Evolutionary conservation across 2,797 vertebrate genomes (phyloP).

Genomic region (Distichodus sexfasciatus): DNA sequence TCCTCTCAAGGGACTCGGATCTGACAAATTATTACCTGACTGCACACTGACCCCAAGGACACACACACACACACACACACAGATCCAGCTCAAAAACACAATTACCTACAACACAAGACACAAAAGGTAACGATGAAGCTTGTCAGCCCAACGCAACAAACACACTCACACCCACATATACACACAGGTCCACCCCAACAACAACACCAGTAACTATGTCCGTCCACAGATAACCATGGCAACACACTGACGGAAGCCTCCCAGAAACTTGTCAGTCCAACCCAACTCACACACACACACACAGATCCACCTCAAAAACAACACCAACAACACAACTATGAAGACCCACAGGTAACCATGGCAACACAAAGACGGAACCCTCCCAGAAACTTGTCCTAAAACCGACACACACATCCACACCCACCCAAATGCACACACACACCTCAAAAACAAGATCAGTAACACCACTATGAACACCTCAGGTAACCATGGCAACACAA

Average conservation of each 20-base stretch:
- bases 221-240: background rate
- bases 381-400: too few species aligned
- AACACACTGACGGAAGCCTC: too few species aligned
- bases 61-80: conserved; percentile 6
- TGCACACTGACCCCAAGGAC: conserved; percentile 42
- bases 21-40: conserved; percentile 34
- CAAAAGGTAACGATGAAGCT: too few species aligned
- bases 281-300: background rate
- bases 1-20: conserved; percentile 32
- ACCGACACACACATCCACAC: too few species aligned
- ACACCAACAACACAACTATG: too few species aligned
- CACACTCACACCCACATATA: background rate
- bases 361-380: background rate
- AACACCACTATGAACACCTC: conserved; percentile 5
- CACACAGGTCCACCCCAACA: too few species aligned
- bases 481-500: conserved; percentile 45
- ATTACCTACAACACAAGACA: too few species aligned
- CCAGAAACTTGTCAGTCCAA: too few species aligned
- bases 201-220: background rate
- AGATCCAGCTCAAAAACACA: too few species aligned
- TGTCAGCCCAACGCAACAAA: too few species aligned
- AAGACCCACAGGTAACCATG: background rate
- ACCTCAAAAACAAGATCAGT: too few species aligned
- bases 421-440: too few species aligned
- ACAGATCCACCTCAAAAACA: conserved; percentile 3